Base-by-base conservation (phyloP, 2,888 invertebrate species). In the Oxystoma pomonae region DNA sequence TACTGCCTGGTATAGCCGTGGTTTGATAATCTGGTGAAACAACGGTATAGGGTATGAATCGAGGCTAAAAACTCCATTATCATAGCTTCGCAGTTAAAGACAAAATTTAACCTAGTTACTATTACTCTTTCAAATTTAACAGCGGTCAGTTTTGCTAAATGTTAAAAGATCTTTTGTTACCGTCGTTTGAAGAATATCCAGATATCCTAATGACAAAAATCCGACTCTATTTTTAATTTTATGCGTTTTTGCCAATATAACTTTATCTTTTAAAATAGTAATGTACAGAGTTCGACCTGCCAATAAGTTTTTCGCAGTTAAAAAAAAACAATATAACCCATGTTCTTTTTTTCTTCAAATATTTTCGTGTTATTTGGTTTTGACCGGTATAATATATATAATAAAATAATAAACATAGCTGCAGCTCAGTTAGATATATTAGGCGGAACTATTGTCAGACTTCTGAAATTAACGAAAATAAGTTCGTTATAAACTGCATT, bases 331-430 rank as follows among this genome's bases (percentile, higher is more conserved):
- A 16, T 20, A 16, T 52, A 1, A 58, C 58, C 2, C 58, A 20
- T 20, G 16, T 49, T 12, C 1, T 52, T 1, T 5, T 64, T 17
- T 20, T 61, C 3, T n/a, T n/a, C n/a, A 17, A 35, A 7, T 35
- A 12, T 35, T 12, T 18, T 60, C 51, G 16, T 16, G 16, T 53
- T 64, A 64, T 49, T 53, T 64, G 0, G 61, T 64, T 1, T 60
- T 64, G 64, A 64, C 60, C 18, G 64, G 64, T 16, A 64, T 55
- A 58, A 61, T 57, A 51, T 64, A 12, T 55, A 62, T 35, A 58
- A 61, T 16, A 57, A 55, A 12, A 20, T 64, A 20, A 57, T 61
- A 16, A 64, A 64, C 50, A 55, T 64, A 16, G 64, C 64, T 20
- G 55, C 64, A 1, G 58, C 64, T 58, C 64, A 64, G 20, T 16